A percentile compares a stretch with the other conserved stretches of the same genome.
phyloP scores from a whole-genome alignment of 1,140 invertebrate genomes.

The Antheraea pernyi region DNA sequence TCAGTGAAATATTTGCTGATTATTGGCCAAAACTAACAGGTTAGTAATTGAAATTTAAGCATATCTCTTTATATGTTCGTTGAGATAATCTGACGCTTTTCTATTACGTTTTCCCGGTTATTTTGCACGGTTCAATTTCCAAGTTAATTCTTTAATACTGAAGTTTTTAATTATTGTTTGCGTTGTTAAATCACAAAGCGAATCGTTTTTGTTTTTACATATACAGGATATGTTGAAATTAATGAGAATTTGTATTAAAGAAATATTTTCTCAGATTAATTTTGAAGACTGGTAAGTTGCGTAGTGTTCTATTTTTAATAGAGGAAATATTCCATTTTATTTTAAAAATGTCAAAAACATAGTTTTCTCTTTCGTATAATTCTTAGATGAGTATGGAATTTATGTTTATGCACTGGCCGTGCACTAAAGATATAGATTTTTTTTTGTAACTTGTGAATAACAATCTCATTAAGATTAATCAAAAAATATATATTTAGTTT shows the following conservation, averaged over 20 bases:
- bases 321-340: too few species aligned
- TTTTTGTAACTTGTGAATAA: too few species aligned
- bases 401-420: too few species aligned
- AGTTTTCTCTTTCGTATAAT: too few species aligned
- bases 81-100: neutral
- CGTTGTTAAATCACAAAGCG: neutral
- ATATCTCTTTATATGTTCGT: neutral
- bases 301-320: too few species aligned
- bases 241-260: neutral
- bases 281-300: neutral
- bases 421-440: too few species aligned
- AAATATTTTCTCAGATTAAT: neutral
- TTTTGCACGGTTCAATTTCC: conserved; percentile 2
- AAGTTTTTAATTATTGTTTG: neutral
- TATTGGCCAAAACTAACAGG: neutral
- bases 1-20: neutral
- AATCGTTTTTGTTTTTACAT: neutral
- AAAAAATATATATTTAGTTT: too few species aligned
- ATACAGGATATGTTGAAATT: neutral
- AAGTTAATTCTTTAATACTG: conserved; percentile 7
- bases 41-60: neutral
- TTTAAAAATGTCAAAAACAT: too few species aligned
- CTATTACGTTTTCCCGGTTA: conserved; percentile 3
- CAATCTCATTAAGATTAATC: too few species aligned
- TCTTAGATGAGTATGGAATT: too few species aligned